Base-by-base conservation (phyloP, 1,140 invertebrate species). In the Neodiprion fabricii region DNA sequence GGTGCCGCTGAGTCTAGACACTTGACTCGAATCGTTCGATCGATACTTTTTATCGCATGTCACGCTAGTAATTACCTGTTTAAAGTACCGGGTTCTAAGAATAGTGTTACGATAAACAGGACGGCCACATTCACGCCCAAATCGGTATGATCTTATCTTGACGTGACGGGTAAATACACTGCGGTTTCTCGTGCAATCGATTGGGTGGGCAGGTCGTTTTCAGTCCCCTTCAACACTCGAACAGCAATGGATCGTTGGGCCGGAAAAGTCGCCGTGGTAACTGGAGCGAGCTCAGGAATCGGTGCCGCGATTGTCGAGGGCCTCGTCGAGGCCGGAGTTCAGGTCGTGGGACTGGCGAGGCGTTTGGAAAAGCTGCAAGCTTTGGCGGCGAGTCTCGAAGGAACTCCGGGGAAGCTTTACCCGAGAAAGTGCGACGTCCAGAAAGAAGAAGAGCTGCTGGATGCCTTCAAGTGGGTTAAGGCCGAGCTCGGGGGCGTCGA, bases 271-370 rank as follows among this genome's bases (percentile, higher is more conserved):
- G 94, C 92, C 1, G 88, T 95, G 12, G 91, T 96, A 14, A 95
- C 94, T 0, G 94, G 93, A 0, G 93, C 93, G 0, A 94, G 92
- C 75, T 86, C 89, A 1, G 94, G 94, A 0, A 95, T 95, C 23
- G 94, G 94, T 0, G 90, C 90, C 0, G 90, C 87, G 1, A 86
- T 92, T n/a, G 88, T 89, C 12, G 82, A 88, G 76, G 79, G 84
- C 3, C 83, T 95, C 9, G 91, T 91, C 0, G 82, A 89, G 40
- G 82, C 89, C 28, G 94, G 94, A 4, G 80, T 95, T 71, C 89
- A 85, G 70, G 94, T 95, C 11, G 90, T 95, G 0, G 95, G 92
- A 0, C 86, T 95, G 53, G 94, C 94, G 0, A 88, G 94, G 68
- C 90, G 93, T 72, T 79, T 90, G 12, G 88, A 92, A 10, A 85